Conservation (phyloP, 2,888 invertebrate species). For the Tachina fera region DNA sequence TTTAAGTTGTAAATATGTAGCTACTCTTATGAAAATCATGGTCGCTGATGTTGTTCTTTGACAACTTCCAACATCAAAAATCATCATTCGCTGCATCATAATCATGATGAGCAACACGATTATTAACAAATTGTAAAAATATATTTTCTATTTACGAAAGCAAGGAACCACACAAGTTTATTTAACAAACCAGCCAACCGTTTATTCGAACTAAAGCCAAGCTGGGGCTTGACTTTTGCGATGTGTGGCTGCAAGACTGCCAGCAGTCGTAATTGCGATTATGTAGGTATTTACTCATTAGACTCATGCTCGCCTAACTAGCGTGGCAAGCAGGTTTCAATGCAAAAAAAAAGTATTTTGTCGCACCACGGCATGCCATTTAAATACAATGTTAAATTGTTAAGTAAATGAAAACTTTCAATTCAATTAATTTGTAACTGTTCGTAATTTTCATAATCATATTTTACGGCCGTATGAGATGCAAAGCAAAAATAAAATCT, state of each 20-base stretch:
- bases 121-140: conserved; percentile 43
- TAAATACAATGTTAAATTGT: conserved; percentile 58
- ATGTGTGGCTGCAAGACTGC: conserved; percentile 34
- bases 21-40: conserved; percentile 36
- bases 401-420: conserved; percentile 64
- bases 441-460: conserved; percentile 58
- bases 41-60: conserved; percentile 46
- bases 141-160: conserved; percentile 23
- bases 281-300: background rate
- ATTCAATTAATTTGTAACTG: conserved; percentile 63
- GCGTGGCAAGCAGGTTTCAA: conserved; percentile 37
- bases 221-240: conserved; percentile 5
- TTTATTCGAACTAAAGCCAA: conserved; percentile 11
- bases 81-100: conserved; percentile 8
- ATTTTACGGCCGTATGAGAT: conserved; percentile 21
- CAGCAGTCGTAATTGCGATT: conserved; percentile 32
- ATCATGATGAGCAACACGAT: conserved; percentile 25
- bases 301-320: conserved; percentile 21
- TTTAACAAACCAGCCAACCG: conserved; percentile 23
- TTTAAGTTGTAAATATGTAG: conserved; percentile 1
- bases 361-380: conserved; percentile 42
- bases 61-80: conserved; percentile 56
- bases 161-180: conserved; percentile 32
- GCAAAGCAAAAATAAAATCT: background rate
- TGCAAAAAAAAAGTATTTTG: conserved; percentile 28